Conservation (phyloP, 1,140 invertebrate species). For the Meloidogyne floridensis region DNA sequence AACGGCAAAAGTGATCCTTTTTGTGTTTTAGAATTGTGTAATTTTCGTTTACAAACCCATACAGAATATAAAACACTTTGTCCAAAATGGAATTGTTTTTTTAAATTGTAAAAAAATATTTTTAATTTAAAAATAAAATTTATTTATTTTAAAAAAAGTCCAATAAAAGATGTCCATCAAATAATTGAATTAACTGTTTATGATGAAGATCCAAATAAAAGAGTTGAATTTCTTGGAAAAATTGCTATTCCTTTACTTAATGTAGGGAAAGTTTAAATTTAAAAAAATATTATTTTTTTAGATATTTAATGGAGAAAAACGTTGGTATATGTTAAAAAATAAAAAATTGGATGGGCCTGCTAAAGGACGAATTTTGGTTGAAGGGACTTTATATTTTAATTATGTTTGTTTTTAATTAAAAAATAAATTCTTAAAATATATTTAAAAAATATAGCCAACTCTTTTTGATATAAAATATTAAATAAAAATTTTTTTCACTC, state of each 20-base stretch:
- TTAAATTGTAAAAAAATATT: conserved; percentile 82
- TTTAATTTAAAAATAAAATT: conserved; percentile 1
- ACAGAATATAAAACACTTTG: conserved; percentile 96
- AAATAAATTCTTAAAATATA: no score
- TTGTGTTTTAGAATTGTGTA: conserved; percentile 91
- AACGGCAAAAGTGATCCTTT: conserved; percentile 89
- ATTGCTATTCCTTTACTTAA: conserved; percentile 80
- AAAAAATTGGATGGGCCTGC: conserved; percentile 84
- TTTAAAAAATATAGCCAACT: no score
- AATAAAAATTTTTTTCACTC: no score
- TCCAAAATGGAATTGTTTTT: conserved; percentile 97
- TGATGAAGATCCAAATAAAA: conserved; percentile 96
- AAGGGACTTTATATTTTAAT: conserved; percentile 90
- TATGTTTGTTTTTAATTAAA: conserved; percentile 67
- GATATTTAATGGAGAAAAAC: conserved; percentile 85
- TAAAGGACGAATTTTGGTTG: conserved; percentile 90
- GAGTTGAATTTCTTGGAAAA: conserved; percentile 94
- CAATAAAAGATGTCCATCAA: conserved; percentile 94
- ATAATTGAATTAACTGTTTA: conserved; percentile 94
- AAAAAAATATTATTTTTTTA: conserved; percentile 61
- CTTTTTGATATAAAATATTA: no score
- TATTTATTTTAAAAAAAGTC: conserved; percentile 70
- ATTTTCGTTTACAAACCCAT: conserved; percentile 90
- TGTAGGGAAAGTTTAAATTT: conserved; percentile 41
- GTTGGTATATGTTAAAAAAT: conserved; percentile 95